A percentile compares a stretch with the other conserved stretches of the same genome.
These are phyloP conservation scores for Bombylius major DNA, from an alignment of 2,888 invertebrate genomes.

Conservation along the genomic window DNA sequence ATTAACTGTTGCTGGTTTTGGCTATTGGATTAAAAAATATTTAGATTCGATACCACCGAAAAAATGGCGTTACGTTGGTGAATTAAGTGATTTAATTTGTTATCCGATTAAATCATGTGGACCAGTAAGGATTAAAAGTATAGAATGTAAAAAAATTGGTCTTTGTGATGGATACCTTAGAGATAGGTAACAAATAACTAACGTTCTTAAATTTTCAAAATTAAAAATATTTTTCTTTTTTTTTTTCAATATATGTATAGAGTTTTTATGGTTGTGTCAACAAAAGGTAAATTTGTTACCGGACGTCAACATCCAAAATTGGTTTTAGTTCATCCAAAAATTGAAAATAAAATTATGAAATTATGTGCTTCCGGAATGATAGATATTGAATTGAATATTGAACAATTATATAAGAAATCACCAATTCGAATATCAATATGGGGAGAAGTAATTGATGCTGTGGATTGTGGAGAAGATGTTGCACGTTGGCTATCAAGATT, in stretches of 20 bases:
- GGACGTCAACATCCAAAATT: constrained; percentile 44
- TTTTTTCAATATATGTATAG: constrained; percentile 24
- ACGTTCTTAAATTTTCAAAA: background rate
- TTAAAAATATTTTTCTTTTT: background rate
- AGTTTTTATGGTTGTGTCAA: constrained; percentile 45
- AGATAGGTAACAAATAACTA: constrained; percentile 35
- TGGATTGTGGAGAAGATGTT: constrained; percentile 59
- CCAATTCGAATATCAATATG: constrained; percentile 41
- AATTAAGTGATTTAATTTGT: constrained; percentile 40
- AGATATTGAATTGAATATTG: constrained; percentile 40
- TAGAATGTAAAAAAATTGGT: constrained; percentile 44
- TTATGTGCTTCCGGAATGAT: constrained; percentile 44
- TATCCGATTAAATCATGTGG: constrained; percentile 51
- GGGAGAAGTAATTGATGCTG: constrained; percentile 44
- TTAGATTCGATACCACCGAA: constrained; percentile 11
- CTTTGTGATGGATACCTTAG: constrained; percentile 42
- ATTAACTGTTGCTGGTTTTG: constrained; percentile 12
- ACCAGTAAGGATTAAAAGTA: constrained; percentile 36
- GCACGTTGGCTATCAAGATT: constrained; percentile 56
- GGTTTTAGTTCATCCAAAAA: constrained; percentile 40
- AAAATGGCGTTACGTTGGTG: constrained; percentile 45
- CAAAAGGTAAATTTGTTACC: constrained; percentile 44
- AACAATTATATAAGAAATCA: constrained; percentile 24
- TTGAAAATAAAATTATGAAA: constrained; percentile 39
- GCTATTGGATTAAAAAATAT: constrained; percentile 13